These are phyloP conservation scores for Apus apus DNA, from an alignment of 2,113 vertebrate species.

Conservation along the genomic window DNA sequence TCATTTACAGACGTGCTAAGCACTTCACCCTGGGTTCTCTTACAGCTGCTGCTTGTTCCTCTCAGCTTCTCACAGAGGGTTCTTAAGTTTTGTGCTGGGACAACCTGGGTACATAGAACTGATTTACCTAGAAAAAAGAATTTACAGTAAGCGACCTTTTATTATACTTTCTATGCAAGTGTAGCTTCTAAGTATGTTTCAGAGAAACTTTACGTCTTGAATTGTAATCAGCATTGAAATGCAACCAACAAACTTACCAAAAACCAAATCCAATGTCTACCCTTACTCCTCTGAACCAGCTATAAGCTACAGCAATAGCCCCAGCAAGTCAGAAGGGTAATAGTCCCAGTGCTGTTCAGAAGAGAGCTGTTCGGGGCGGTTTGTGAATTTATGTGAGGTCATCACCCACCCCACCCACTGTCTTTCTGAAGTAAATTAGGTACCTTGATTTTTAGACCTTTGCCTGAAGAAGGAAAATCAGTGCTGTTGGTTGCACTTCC, in stretches of 20 bases:
- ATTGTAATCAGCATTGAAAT: not conserved
- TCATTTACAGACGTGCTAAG: not conserved
- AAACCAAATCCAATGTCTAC: rapidly evolving
- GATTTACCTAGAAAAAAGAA: conserved; percentile 84
- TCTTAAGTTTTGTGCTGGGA: conserved; percentile 89
- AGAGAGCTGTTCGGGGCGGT: not conserved
- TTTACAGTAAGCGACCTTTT: not conserved
- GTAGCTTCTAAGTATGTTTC: not conserved
- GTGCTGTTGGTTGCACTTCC: not conserved
- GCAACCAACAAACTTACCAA: not conserved
- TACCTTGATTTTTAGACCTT: not conserved
- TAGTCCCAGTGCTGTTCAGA: not conserved
- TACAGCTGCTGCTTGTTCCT: conserved; percentile 56
- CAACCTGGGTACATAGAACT: conserved; percentile 89
- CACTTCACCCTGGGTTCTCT: not conserved
- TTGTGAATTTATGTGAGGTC: not conserved
- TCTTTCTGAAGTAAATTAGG: not conserved
- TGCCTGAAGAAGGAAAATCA: not conserved
- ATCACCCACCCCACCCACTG: not conserved
- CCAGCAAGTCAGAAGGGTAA: not conserved
- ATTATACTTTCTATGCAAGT: not conserved
- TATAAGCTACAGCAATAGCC: not conserved
- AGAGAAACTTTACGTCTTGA: not conserved
- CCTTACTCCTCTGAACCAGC: rapidly evolving
- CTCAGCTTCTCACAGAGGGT: conserved; percentile 90